phyloP scores from a whole-genome alignment of 2,888 invertebrate genomes.

The Bombylius discolor region DNA sequence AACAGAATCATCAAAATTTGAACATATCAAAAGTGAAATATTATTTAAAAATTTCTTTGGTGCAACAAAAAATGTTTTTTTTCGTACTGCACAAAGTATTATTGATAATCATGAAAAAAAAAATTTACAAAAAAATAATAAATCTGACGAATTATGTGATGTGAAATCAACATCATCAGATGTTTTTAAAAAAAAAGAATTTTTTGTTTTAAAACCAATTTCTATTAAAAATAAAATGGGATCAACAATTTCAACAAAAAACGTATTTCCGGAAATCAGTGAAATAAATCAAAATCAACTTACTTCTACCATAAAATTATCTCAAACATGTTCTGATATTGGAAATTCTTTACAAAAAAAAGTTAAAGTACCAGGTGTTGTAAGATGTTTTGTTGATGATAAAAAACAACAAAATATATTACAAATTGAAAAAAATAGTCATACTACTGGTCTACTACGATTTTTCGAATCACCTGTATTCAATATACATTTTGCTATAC shows the following conservation, averaged over 20 bases:
- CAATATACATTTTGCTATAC: constrained; percentile 96
- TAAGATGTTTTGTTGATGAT: constrained; percentile 33
- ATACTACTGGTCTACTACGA: constrained; percentile 39
- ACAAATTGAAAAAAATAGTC: constrained; percentile 27
- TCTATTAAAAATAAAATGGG: constrained; percentile 32
- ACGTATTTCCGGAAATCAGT: constrained; percentile 1
- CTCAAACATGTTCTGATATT: not conserved
- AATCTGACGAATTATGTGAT: constrained; percentile 15
- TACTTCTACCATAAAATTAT: too few species aligned
- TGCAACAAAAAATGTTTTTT: constrained; percentile 37
- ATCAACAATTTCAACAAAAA: constrained; percentile 24
- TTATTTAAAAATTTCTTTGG: constrained; percentile 37
- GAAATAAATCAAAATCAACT: constrained; percentile 5
- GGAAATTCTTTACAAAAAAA: constrained; percentile 25
- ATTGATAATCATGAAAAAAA: constrained; percentile 38
- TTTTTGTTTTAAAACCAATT: constrained; percentile 30
- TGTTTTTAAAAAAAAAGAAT: constrained; percentile 34
- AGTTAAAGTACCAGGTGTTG: constrained; percentile 33
- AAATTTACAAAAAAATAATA: constrained; percentile 32
- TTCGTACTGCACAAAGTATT: constrained; percentile 37
- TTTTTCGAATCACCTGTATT: constrained; percentile 96
- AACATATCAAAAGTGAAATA: constrained; percentile 28
- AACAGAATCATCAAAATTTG: constrained; percentile 22
- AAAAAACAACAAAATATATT: constrained; percentile 14
- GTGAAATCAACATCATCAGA: constrained; percentile 32